Evolutionary conservation across 2,888 invertebrate species (phyloP).

Genomic region (Escarpia spicata): DNA sequence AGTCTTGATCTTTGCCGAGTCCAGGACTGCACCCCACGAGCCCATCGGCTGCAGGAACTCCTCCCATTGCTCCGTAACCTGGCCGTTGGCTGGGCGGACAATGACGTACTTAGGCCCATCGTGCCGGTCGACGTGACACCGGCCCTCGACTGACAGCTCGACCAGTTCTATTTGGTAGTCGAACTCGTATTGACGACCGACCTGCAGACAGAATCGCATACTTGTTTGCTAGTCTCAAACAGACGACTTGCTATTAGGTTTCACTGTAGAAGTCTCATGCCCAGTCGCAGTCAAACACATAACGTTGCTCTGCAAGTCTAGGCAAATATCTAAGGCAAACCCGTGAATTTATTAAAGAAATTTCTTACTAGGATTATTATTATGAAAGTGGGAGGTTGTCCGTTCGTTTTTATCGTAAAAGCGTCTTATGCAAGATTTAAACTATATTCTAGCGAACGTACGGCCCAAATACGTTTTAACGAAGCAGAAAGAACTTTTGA

Average conservation of each 20-base stretch:
- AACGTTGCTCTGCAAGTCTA: too few species aligned
- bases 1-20: not conserved
- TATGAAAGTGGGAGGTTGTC: too few species aligned
- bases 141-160: not conserved
- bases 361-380: too few species aligned
- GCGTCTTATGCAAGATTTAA: too few species aligned
- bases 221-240: not conserved
- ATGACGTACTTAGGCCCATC: not conserved
- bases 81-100: not conserved
- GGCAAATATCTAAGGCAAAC: too few species aligned
- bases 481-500: too few species aligned
- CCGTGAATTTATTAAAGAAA: too few species aligned
- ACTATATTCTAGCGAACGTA: too few species aligned
- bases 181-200: not conserved
- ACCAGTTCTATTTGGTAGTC: not conserved
- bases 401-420: too few species aligned
- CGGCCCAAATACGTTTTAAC: too few species aligned
- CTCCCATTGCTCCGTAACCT: not conserved
- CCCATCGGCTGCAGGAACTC: not conserved
- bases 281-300: too few species aligned
- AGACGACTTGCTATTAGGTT: not conserved
- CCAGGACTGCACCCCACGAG: not conserved
- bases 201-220: not conserved
- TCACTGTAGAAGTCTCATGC: too few species aligned
- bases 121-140: not conserved